A percentile compares a stretch with the other conserved stretches of the same genome.
These are phyloP conservation scores for Bombus cullumanus DNA, from an alignment of 1,140 invertebrate genomes.

Conservation along the genomic window DNA sequence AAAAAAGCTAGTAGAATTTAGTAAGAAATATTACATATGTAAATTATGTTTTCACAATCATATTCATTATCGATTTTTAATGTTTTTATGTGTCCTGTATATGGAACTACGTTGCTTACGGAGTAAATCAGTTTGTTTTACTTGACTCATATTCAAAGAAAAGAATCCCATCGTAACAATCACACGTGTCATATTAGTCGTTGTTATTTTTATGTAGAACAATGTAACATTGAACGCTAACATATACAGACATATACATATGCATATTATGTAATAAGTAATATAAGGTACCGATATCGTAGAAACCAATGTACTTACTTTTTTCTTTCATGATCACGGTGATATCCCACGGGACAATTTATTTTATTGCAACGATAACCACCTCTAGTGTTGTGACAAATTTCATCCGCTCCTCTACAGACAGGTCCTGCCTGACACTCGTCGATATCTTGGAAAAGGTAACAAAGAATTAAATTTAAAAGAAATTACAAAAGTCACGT, in stretches of 20 bases:
- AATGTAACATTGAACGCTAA: too few relatives aligned
- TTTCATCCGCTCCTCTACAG: slow-evolving; percentile 87
- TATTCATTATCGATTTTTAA: too few relatives aligned
- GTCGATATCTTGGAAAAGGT: slow-evolving; percentile 89
- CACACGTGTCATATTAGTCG: background rate
- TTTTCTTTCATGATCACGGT: slow-evolving; percentile 87
- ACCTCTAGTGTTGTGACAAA: slow-evolving; percentile 96
- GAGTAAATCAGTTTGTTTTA: background rate
- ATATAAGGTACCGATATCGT: background rate
- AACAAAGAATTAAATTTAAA: background rate
- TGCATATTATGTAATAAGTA: too few relatives aligned
- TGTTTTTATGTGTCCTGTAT: too few relatives aligned
- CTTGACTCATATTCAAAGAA: background rate
- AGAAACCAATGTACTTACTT: slow-evolving; percentile 85
- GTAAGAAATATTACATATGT: background rate
- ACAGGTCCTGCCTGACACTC: slow-evolving; percentile 89
- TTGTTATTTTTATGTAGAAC: background rate
- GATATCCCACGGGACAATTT: slow-evolving; percentile 92
- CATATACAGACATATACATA: too few relatives aligned
- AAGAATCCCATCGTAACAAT: background rate
- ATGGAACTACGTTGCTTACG: background rate
- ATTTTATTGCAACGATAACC: slow-evolving; percentile 93
- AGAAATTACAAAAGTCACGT: background rate
- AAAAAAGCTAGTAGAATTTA: too few relatives aligned
- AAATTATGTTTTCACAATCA: background rate